Conservation (phyloP, 2,888 invertebrate species). For the Stictocephala bisonia region DNA sequence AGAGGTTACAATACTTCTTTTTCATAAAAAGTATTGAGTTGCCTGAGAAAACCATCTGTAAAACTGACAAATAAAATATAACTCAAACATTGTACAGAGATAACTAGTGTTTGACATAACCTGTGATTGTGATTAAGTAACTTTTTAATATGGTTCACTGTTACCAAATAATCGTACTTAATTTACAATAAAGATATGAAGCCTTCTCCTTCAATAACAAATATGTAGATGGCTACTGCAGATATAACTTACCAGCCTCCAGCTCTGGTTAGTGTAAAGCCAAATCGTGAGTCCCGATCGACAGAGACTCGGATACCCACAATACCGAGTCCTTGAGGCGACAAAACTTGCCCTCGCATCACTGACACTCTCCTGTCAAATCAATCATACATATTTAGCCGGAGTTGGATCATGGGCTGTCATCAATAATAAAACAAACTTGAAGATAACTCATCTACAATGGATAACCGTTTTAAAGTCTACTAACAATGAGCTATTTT, state of each 20-base stretch:
- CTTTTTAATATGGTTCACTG: not conserved
- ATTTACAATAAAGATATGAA: not conserved
- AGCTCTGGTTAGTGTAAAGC: conserved; percentile 93
- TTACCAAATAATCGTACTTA: not conserved
- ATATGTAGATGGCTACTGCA: not conserved
- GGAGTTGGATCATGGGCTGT: too few species aligned
- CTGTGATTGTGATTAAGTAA: conserved; percentile 52
- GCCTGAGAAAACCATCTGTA: too few species aligned
- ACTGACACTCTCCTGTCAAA: conserved; percentile 94
- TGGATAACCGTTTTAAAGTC: too few species aligned
- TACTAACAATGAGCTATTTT: too few species aligned
- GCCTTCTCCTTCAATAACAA: not conserved
- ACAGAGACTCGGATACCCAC: conserved; percentile 97
- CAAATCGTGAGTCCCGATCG: conserved; percentile 92
- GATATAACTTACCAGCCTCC: conserved; percentile 88
- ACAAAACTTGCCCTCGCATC: conserved; percentile 96
- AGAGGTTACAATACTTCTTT: too few species aligned
- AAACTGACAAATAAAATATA: too few species aligned
- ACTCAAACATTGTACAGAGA: too few species aligned
- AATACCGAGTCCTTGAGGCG: conserved; percentile 94
- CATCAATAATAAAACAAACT: too few species aligned
- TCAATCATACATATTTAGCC: too few species aligned
- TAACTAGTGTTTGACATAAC: too few species aligned
- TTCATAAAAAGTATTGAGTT: too few species aligned
- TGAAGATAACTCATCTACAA: too few species aligned